Evolutionary conservation across 2,113 vertebrate species (phyloP).

Genomic region (Tragulus kanchil): DNA sequence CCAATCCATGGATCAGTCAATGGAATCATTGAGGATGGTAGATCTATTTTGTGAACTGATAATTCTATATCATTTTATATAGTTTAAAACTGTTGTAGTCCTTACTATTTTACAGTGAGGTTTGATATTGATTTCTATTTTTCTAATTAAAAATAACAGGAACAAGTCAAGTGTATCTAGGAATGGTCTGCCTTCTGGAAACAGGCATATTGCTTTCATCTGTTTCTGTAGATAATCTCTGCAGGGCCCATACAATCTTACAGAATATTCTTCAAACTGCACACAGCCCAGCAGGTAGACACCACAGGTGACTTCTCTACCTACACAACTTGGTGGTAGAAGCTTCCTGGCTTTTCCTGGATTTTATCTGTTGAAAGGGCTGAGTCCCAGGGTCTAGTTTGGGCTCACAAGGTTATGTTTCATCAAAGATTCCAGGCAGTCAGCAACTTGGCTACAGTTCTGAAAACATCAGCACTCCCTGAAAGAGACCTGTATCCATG

Average conservation of each 20-base stretch:
- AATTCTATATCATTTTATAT: not conserved
- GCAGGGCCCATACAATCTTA: not conserved
- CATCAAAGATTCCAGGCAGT: not conserved
- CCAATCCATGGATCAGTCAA: not conserved
- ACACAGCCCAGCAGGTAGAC: not conserved
- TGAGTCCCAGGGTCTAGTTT: not conserved
- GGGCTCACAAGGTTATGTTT: not conserved
- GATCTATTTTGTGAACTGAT: not conserved
- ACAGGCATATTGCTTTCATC: not conserved
- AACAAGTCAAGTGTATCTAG: not conserved
- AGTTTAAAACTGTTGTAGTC: not conserved
- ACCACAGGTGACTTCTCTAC: not conserved
- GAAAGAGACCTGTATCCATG: not conserved
- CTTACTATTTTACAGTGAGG: not conserved
- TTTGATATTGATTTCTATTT: not conserved
- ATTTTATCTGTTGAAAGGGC: not conserved
- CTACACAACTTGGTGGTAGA: not conserved
- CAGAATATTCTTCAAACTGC: not conserved
- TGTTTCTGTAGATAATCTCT: not conserved
- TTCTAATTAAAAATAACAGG: not conserved
- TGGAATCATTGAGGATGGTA: not conserved
- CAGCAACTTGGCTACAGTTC: not conserved
- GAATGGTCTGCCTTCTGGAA: not conserved
- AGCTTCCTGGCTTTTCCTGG: not conserved
- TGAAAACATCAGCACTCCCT: not conserved